Conservation (phyloP, 2,113 vertebrate species). For the Pelecanus crispus region DNA sequence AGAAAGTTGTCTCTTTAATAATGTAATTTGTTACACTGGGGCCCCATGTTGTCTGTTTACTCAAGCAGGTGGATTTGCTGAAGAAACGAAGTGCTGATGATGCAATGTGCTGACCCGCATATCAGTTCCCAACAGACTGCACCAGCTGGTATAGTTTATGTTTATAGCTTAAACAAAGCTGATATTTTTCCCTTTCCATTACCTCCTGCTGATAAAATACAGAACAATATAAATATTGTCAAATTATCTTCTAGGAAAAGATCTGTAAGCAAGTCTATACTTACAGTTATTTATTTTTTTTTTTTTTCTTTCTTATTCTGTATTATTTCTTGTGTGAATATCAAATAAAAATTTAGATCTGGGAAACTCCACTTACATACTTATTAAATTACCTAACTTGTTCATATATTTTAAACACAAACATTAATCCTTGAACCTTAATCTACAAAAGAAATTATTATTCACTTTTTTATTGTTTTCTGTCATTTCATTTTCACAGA, state of each 20-base stretch:
- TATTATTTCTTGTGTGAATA: background rate
- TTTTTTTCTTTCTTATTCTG: background rate
- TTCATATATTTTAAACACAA: background rate
- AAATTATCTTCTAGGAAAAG: background rate
- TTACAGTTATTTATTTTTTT: background rate
- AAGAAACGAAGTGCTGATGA: slow-evolving; percentile 79
- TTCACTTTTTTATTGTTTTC: background rate
- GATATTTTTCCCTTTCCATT: slow-evolving; percentile 35
- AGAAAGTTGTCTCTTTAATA: slow-evolving; percentile 65
- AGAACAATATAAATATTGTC: slow-evolving; percentile 32
- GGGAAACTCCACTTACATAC: background rate
- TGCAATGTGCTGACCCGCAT: slow-evolving; percentile 86
- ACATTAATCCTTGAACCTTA: background rate
- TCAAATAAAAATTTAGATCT: background rate
- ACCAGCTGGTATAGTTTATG: slow-evolving; percentile 69
- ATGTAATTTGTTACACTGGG: slow-evolving; percentile 63
- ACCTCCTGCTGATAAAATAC: slow-evolving; percentile 5
- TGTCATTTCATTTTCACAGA: background rate
- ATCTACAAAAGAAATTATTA: background rate
- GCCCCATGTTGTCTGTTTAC: slow-evolving; percentile 66
- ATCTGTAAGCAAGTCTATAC: background rate
- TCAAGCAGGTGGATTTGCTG: slow-evolving; percentile 71
- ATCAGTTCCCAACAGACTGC: slow-evolving; percentile 76
- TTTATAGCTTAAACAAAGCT: slow-evolving; percentile 51
- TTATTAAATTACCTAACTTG: background rate